Conservation (phyloP, 2,888 invertebrate genomes). For the Metallyticus violacea region DNA sequence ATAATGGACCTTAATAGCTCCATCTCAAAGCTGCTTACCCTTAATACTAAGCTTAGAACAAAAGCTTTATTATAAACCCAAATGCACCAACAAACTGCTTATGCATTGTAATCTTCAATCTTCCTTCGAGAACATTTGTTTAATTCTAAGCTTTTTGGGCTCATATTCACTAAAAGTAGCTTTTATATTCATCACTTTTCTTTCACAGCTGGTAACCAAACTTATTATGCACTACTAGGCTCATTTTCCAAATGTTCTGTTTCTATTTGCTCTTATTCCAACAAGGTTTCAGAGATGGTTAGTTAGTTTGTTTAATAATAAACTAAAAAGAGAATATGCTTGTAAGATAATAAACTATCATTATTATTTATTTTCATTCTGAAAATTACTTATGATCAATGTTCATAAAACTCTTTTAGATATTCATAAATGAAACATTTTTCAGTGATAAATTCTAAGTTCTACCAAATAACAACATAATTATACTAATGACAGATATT, state of each 20-base stretch:
- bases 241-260: background rate
- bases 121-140: too few species aligned
- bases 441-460: background rate
- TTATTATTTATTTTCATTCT: background rate
- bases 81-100: too few species aligned
- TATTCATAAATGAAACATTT: background rate
- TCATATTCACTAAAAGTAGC: too few species aligned
- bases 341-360: background rate
- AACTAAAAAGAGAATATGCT: background rate
- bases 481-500: background rate
- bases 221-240: too few species aligned
- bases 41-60: too few species aligned
- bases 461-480: background rate
- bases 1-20: too few species aligned
- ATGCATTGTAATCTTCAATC: too few species aligned
- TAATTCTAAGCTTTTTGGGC: too few species aligned
- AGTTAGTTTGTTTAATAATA: background rate
- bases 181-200: too few species aligned
- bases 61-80: too few species aligned
- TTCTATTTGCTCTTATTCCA: background rate
- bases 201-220: too few species aligned
- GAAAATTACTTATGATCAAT: background rate
- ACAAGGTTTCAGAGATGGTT: background rate
- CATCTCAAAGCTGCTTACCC: too few species aligned
- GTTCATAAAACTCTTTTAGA: background rate